Conservation (phyloP, 2,113 vertebrate species). For the Alexandromys fortis region DNA sequence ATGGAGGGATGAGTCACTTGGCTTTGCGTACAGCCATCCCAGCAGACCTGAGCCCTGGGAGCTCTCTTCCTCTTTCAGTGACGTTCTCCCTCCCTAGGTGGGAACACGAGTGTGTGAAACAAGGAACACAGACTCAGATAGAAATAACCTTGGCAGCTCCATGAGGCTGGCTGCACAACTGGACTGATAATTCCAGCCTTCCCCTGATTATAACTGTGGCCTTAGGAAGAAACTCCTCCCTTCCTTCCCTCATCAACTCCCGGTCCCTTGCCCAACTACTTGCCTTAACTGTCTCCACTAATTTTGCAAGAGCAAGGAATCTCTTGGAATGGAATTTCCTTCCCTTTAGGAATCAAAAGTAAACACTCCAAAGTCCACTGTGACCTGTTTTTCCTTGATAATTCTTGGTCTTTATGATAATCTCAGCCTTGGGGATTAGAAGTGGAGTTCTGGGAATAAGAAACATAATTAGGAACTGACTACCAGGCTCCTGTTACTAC, state of each 20-base stretch:
- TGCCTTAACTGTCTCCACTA: conserved; percentile 27
- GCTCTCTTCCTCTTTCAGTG: not conserved
- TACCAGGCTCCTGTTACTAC: not conserved
- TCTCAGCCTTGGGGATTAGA: not conserved
- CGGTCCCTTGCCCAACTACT: not conserved
- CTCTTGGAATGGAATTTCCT: conserved; percentile 73
- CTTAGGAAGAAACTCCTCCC: conserved; percentile 66
- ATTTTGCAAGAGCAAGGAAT: conserved; percentile 62
- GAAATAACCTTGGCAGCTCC: conserved; percentile 36
- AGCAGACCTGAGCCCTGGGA: not conserved
- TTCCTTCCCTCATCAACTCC: conserved; percentile 46
- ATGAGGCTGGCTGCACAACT: conserved; percentile 52
- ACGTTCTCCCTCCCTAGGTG: not conserved
- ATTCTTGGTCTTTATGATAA: conserved; percentile 36
- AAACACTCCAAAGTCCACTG: conserved; percentile 57
- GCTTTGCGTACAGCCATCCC: not conserved
- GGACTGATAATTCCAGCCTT: conserved; percentile 57
- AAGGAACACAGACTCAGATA: not conserved
- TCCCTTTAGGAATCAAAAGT: conserved; percentile 60
- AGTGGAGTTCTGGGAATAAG: not conserved
- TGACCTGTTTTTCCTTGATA: conserved; percentile 44
- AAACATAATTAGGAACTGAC: conserved; percentile 17
- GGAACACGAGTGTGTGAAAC: conserved; percentile 42
- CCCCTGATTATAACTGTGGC: conserved; percentile 61
- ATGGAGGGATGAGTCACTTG: not conserved